Evolutionary conservation across 2,888 invertebrate species (phyloP).

Genomic region (Nomada flava): DNA sequence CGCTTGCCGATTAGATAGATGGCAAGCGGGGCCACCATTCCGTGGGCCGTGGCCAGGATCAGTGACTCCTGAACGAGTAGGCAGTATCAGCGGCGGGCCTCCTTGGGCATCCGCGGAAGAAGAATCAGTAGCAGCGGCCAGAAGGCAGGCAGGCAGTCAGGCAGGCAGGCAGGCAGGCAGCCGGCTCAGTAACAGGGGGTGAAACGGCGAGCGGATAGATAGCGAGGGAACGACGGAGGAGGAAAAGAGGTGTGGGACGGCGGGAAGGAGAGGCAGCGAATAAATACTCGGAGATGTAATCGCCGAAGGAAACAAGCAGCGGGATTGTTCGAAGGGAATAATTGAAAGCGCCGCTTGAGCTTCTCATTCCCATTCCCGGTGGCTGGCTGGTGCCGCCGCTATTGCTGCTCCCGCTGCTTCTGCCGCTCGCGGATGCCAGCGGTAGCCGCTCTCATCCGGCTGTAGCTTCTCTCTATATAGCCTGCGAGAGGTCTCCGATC

Average conservation of each 20-base stretch:
- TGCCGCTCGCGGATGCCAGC: conserved; percentile 55
- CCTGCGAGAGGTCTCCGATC: conserved; percentile 22
- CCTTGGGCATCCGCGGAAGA: conserved; percentile 21
- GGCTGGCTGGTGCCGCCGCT: conserved; percentile 69
- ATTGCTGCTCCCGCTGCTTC: conserved; percentile 64
- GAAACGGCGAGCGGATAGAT: conserved; percentile 58
- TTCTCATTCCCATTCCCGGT: conserved; percentile 83
- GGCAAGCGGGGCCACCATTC: conserved; percentile 35
- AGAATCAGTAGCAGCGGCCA: conserved; percentile 29
- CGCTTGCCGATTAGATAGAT: conserved; percentile 60
- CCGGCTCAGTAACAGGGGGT: conserved; percentile 45
- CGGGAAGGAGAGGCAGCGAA: conserved; percentile 76
- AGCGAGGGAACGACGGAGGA: conserved; percentile 58
- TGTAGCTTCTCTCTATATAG: conserved; percentile 38
- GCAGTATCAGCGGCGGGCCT: conserved; percentile 51
- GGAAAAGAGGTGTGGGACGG: conserved; percentile 66
- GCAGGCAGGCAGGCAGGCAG: conserved; percentile 12
- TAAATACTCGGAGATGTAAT: conserved; percentile 84
- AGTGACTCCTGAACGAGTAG: conserved; percentile 60
- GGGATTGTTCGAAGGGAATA: conserved; percentile 84
- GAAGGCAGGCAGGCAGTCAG: conserved; percentile 8
- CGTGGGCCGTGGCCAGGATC: conserved; percentile 55
- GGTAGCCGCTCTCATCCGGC: conserved; percentile 55
- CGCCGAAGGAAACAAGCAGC: conserved; percentile 84
- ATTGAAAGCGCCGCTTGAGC: conserved; percentile 84